Base-by-base conservation (phyloP, 2,888 invertebrate genomes). In the Glaucopsyche alexis region DNA sequence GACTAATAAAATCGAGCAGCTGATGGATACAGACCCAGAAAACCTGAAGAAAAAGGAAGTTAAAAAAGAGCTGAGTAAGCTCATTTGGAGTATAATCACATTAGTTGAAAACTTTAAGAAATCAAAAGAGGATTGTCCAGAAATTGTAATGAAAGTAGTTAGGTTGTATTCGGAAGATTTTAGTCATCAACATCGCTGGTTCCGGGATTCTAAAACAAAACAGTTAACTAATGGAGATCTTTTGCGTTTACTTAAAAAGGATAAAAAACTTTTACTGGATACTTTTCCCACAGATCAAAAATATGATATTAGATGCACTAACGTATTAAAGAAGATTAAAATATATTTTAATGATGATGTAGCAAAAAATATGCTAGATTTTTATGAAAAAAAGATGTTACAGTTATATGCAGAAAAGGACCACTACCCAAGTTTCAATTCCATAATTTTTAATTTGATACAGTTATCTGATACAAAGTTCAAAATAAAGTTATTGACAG, bases 311-410 rank as follows among this genome's bases (percentile, higher is more conserved):
- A 77, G 77, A 52, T 73, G 85, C 0, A 83, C 79, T 50, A 74
- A 55, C 4, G 76, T 88, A 2, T 74, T 86, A 14, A 82, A 78
- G 67, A 87, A 86, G 78, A 71, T 89, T 6, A 84, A 78, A 79
- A 78, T 84, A 70, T 89, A 87, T 75, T 89, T 87, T 77, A 73
- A 80, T 9, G 75, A 82, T 71, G 87, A 88, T 75, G 72, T 87
- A 45, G 80, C 83, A 0, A 79, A 81, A 73, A 75, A 81, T 38
- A 84, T 79, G 75, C 70, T 85, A 6, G 74, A 78, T 9, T 82
- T 82, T 65, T 85, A 82, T 52, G 74, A 78, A 3, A 71, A 78
- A 66, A 78, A 80, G 60, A 72, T 84, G 66, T 72, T 67, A 38
- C 71, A 76, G 19, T n/a, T 42, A 16, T 52, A 14, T 64, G 65